Conservation (phyloP, 2,797 vertebrate genomes). For the Xenentodon cancila region DNA sequence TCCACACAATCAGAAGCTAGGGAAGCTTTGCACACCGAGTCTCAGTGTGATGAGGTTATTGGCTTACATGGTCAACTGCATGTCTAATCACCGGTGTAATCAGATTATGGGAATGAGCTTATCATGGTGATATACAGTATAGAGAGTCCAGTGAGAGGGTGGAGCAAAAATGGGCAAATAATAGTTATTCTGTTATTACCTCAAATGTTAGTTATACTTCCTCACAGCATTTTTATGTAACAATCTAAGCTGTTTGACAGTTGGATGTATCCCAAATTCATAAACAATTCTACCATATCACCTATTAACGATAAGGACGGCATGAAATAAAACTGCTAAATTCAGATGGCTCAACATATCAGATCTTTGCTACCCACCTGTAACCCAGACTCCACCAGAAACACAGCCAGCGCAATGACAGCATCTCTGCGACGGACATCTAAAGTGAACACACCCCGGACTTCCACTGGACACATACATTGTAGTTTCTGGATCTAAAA, state of each 20-base stretch:
- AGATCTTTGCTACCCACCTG: constrained; percentile 82
- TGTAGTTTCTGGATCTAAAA: constrained; percentile 93
- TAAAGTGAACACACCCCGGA: constrained; percentile 91
- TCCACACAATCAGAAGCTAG: constrained; percentile 5
- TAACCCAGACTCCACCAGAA: constrained; percentile 93
- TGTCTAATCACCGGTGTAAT: constrained; percentile 61
- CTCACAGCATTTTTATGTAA: background rate
- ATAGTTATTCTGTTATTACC: background rate
- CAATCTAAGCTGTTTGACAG: too few relatives aligned
- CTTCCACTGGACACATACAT: constrained; percentile 96
- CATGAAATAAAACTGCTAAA: background rate
- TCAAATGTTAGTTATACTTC: background rate
- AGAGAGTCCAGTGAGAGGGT: constrained; percentile 15
- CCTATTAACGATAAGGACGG: background rate
- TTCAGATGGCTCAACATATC: background rate
- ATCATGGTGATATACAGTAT: constrained; percentile 39
- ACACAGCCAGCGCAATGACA: constrained; percentile 93
- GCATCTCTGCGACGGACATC: constrained; percentile 95
- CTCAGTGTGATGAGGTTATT: constrained; percentile 54
- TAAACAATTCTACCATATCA: background rate
- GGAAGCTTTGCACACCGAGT: constrained; percentile 16
- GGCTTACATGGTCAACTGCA: constrained; percentile 44
- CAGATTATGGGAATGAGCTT: constrained; percentile 60
- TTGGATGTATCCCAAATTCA: too few relatives aligned
- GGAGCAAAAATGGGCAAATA: constrained; percentile 4